Evolutionary conservation across 2,113 vertebrate species (phyloP), one percentile per base, ranked within the genome.

Genomic region (Nycticryphes semicollaris): DNA sequence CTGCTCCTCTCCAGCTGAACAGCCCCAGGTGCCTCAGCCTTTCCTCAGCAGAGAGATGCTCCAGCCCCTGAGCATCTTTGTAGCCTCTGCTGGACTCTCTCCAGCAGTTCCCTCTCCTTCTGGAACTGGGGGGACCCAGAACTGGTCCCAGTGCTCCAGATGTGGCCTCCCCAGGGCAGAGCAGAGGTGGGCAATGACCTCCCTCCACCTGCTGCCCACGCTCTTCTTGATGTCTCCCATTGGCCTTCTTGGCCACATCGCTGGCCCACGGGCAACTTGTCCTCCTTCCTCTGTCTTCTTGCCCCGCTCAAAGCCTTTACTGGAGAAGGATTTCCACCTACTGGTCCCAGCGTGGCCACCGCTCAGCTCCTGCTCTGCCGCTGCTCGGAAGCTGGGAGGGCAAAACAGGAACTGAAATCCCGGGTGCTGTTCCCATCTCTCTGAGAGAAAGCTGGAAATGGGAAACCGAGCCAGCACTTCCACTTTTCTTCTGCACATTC

Each of bases 331-430:
- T 69, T 90, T 37, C 53, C 39, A 43, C 21, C 45, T 23, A 14
- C n/a, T 17, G 2, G 1, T 19, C 56, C 54, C 4, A 9, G 13
- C 0, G 4, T 6, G 5, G 19, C 57, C 24, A 7, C 9, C 12
- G 14, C 57, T 84, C 21, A 27, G 63, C 28, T 47, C 16, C 66
- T 13, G 89, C 43, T 54, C 50, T 23, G 50, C 13, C 1, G 15
- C 14, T 43, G 43, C 45, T 45, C 6, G 14, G 30, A 60, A 12
- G 43, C 23, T 18, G 48, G 27, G 50, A n/a, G 31, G 19, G 33
- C 3, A 8, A 56, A 69, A 57, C 0, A 53, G 59, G 14, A 69
- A 60, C 25, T 1, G 18, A 51, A 72, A 20, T 4, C 13, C 23
- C 28, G 7, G 27, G 59, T 16, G 11, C 73, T 45, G 30, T 33